Evolutionary conservation across 2,797 vertebrate species (phyloP).

Genomic region (Siniperca obscura): DNA sequence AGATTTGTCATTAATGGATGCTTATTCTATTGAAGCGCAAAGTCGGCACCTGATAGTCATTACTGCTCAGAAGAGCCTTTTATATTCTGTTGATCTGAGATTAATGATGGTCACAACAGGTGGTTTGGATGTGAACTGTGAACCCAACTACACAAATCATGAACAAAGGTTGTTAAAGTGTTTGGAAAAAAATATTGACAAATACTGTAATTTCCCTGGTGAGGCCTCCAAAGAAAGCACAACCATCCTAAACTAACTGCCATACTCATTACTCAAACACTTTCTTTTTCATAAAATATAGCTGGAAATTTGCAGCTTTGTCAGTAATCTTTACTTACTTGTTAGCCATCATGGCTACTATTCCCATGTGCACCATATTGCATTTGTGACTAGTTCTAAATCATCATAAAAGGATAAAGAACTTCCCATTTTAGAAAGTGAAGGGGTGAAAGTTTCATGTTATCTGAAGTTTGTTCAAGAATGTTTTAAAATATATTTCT

Average conservation of each 20-base stretch:
- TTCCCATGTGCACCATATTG: too few relatives aligned
- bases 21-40: background rate
- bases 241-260: background rate
- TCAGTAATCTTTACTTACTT: too few relatives aligned
- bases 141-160: background rate
- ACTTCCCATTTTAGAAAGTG: background rate
- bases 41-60: background rate
- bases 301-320: too few relatives aligned
- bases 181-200: background rate
- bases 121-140: background rate
- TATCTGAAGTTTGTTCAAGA: background rate
- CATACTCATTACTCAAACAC: background rate
- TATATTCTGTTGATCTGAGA: background rate
- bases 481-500: background rate
- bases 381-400: too few relatives aligned
- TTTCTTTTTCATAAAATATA: background rate
- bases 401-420: too few relatives aligned
- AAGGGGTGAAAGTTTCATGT: background rate
- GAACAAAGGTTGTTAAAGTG: background rate
- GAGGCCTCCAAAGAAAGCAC: background rate
- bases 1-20: background rate
- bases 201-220: too few relatives aligned
- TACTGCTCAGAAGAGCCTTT: background rate
- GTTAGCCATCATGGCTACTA: too few relatives aligned
- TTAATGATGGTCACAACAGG: background rate